Conservation (phyloP, 2,888 invertebrate species). For the Odontocolon sp. region DNA sequence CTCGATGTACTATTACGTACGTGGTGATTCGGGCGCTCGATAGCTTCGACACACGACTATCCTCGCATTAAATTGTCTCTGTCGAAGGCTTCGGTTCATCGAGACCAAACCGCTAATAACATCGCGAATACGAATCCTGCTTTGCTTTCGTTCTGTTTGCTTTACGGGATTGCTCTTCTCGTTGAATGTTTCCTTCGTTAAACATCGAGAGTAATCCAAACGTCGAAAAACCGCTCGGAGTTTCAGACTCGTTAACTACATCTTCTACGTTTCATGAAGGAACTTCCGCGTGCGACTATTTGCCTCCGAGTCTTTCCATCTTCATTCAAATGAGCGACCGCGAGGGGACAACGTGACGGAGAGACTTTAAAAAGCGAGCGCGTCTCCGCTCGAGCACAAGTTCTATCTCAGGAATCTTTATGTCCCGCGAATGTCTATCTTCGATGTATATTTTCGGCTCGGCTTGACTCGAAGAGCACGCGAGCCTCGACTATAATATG, state of each 20-base stretch:
- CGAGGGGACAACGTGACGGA: not conserved
- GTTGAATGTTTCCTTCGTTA: not conserved
- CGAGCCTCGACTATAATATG: slow-evolving; percentile 22
- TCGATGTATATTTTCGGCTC: slow-evolving; percentile 47
- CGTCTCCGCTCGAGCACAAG: slow-evolving; percentile 8
- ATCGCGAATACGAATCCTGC: not conserved
- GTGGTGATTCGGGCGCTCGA: slow-evolving; percentile 23
- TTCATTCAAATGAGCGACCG: slow-evolving; percentile 3
- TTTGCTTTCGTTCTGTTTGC: not conserved
- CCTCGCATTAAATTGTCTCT: slow-evolving; percentile 5
- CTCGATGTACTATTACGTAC: slow-evolving; percentile 15
- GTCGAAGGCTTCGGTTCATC: not conserved
- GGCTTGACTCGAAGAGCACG: slow-evolving; percentile 5
- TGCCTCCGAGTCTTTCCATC: not conserved
- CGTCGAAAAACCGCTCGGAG: not conserved
- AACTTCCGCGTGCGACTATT: slow-evolving; percentile 17
- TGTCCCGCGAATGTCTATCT: slow-evolving; percentile 31
- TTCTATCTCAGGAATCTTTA: slow-evolving; percentile 34
- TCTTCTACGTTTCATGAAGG: not conserved
- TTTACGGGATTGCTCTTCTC: not conserved
- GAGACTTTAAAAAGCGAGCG: not conserved
- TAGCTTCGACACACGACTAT: slow-evolving; percentile 37
- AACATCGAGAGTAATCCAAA: not conserved
- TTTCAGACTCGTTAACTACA: not conserved
- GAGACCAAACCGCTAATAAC: not conserved